These are phyloP conservation scores for Selene dorsalis DNA, from an alignment of 2,797 vertebrate genomes.

Conservation along the genomic window DNA sequence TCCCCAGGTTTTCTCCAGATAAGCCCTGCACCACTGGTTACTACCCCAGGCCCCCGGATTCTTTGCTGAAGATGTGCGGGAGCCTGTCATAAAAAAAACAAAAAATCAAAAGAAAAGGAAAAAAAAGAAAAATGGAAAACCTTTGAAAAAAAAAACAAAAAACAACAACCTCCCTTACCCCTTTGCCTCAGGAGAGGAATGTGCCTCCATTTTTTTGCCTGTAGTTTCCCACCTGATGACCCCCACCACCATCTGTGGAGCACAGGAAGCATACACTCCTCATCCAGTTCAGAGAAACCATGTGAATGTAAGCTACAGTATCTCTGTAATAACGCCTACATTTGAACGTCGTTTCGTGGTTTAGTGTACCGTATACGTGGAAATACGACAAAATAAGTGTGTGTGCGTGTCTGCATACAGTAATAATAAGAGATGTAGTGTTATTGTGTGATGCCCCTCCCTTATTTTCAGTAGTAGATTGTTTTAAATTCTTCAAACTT, in stretches of 20 bases:
- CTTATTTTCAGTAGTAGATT: conserved; percentile 49
- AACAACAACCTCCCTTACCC: conserved; percentile 49
- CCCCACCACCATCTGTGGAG: conserved; percentile 59
- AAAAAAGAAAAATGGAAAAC: not conserved
- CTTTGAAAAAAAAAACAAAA: conserved; percentile 6
- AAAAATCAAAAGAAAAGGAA: not conserved
- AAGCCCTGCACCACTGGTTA: conserved; percentile 90
- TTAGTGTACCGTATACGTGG: conserved; percentile 72
- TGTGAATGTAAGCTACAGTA: conserved; percentile 82
- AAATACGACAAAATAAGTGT: conserved; percentile 67
- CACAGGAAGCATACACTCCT: conserved; percentile 62
- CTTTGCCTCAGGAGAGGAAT: conserved; percentile 76
- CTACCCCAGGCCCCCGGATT: conserved; percentile 90
- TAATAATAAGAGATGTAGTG: conserved; percentile 56
- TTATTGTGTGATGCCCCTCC: conserved; percentile 47
- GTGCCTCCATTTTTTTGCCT: conserved; percentile 73
- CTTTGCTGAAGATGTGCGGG: conserved; percentile 85
- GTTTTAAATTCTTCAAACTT: conserved; percentile 30
- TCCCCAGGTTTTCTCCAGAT: conserved; percentile 90
- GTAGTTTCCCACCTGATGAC: conserved; percentile 64
- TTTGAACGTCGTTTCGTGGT: conserved; percentile 73
- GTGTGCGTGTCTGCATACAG: conserved; percentile 59
- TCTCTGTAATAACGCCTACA: conserved; percentile 65
- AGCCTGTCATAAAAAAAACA: conserved; percentile 63
- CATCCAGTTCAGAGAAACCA: conserved; percentile 74